Conservation (phyloP, 2,797 vertebrate species). For the Poecilia gillii region DNA sequence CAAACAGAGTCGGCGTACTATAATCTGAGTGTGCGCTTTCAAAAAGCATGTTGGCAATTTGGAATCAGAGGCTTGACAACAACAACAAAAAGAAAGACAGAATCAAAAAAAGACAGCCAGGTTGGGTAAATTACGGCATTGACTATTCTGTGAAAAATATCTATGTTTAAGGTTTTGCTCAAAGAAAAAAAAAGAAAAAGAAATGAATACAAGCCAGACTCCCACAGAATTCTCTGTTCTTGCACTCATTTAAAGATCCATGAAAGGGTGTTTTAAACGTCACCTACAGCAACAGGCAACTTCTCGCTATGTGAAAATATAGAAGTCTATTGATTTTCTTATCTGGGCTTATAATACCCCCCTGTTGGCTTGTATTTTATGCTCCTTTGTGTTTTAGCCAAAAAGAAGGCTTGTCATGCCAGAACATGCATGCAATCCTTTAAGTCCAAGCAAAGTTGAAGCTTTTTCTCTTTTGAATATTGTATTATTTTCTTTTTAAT, state of each 20-base stretch:
- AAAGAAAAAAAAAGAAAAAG: background rate
- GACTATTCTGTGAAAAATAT: background rate
- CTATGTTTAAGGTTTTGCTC: background rate
- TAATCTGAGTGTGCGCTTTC: background rate
- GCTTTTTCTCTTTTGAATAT: background rate
- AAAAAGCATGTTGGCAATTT: conserved; percentile 4
- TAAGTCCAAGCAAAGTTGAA: background rate
- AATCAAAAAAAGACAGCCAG: background rate
- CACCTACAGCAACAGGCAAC: background rate
- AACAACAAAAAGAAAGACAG: background rate
- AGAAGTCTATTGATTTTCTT: background rate
- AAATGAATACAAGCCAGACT: background rate
- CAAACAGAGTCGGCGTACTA: background rate
- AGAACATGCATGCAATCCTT: background rate
- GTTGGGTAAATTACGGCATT: background rate
- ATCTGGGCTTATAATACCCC: background rate
- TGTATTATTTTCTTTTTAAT: background rate
- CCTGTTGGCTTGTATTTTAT: background rate
- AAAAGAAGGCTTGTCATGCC: background rate
- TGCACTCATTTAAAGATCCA: background rate
- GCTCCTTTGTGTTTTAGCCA: background rate
- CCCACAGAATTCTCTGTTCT: background rate
- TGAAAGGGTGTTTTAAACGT: background rate
- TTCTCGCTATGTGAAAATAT: background rate
- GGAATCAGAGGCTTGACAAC: conserved; percentile 4